Percentiles rank a stretch among this genome's conserved stretches.
phyloP scores from a whole-genome alignment of 2,797 vertebrate genomes.

The Podarcis siculus region DNA sequence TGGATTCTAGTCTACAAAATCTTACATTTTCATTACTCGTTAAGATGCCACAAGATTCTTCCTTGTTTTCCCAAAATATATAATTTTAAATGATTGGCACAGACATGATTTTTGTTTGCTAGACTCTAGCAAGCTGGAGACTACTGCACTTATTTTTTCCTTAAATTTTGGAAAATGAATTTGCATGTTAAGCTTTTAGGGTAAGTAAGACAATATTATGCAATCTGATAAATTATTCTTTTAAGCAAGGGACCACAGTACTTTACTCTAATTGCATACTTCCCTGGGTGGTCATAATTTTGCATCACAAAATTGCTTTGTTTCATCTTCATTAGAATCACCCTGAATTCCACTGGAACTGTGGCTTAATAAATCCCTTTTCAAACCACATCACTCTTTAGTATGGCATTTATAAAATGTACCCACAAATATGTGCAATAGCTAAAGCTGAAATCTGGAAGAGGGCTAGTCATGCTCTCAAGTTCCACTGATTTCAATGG shows the following conservation, averaged over 20 bases:
- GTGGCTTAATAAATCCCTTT: constrained; percentile 61
- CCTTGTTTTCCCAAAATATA: not conserved
- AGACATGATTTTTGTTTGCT: not conserved
- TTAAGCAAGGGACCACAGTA: constrained; percentile 40
- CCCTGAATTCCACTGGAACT: constrained; percentile 60
- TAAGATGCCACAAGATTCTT: not conserved
- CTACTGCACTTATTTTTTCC: not conserved
- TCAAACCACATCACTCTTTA: constrained; percentile 37
- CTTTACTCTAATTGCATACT: constrained; percentile 48
- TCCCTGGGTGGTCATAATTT: constrained; percentile 34
- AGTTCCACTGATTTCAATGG: not conserved
- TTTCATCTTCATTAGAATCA: constrained; percentile 59
- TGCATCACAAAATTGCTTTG: constrained; percentile 42
- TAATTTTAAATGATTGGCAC: constrained; percentile 29
- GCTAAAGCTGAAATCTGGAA: not conserved
- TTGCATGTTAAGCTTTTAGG: constrained; percentile 16
- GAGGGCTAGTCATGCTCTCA: not conserved
- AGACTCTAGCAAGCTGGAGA: not conserved
- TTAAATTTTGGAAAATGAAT: constrained; percentile 24
- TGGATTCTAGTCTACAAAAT: not conserved
- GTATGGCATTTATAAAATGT: constrained; percentile 64
- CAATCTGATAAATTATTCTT: constrained; percentile 24
- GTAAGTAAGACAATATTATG: constrained; percentile 34
- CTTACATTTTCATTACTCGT: not conserved
- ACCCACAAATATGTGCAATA: constrained; percentile 47